These are phyloP conservation scores for Fundulus diaphanus DNA, from an alignment of 2,797 vertebrate genomes.

Conservation along the genomic window DNA sequence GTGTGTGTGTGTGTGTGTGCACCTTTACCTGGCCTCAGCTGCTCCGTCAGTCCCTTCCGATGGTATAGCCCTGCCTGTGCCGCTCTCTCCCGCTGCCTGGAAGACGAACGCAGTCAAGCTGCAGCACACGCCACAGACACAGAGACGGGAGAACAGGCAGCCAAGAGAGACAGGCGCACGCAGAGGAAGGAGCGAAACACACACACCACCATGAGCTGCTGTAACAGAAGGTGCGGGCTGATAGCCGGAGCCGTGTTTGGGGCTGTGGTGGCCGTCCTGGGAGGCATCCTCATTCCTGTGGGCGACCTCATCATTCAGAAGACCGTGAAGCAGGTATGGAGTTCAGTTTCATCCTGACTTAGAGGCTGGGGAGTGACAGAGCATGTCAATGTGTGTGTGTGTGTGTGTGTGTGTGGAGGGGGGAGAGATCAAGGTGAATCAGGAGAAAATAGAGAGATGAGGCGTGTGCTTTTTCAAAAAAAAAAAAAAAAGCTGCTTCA, in stretches of 20 bases:
- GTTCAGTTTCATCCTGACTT: conserved; percentile 41
- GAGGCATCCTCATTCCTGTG: conserved; percentile 88
- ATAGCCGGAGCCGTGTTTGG: conserved; percentile 84
- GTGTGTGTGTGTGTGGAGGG: conserved; percentile 7
- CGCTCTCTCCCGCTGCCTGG: conserved; percentile 28
- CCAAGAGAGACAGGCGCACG: conserved; percentile 39
- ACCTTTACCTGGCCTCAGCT: conserved; percentile 67
- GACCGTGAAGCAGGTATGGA: conserved; percentile 86
- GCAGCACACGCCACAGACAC: conserved; percentile 48
- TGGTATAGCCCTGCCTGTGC: conserved; percentile 44
- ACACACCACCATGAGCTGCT: conserved; percentile 74
- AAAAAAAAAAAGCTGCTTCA: conserved; percentile 29
- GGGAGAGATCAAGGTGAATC: conserved; percentile 71
- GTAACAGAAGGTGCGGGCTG: conserved; percentile 68
- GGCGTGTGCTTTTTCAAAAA: conserved; percentile 17
- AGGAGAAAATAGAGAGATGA: conserved; percentile 48
- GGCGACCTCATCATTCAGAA: conserved; percentile 83
- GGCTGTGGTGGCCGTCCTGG: conserved; percentile 83
- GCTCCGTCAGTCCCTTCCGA: conserved; percentile 41
- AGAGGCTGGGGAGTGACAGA: conserved; percentile 39
- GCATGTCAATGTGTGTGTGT: conserved; percentile 10
- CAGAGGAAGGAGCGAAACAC: conserved; percentile 36
- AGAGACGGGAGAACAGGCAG: conserved; percentile 62
- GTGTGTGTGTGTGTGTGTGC: no score
- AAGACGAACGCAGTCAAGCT: conserved; percentile 43